Percentiles rank a stretch among this genome's conserved stretches.
phyloP scores from a whole-genome alignment of 2,113 vertebrate species.

The Bubalus kerabau region DNA sequence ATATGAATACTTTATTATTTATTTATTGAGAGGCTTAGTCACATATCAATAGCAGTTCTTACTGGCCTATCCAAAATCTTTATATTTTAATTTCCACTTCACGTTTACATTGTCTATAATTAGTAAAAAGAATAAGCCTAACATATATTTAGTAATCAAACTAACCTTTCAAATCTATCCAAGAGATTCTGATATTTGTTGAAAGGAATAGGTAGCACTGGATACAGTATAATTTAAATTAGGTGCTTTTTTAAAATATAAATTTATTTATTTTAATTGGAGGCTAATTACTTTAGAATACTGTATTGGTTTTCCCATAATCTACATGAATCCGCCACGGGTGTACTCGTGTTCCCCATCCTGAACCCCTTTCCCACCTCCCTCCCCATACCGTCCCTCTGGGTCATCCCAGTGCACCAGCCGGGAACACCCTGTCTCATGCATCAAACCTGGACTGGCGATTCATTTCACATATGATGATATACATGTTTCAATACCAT shows the following conservation, averaged over 20 bases:
- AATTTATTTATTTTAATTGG: too few relatives aligned
- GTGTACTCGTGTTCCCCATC: too few relatives aligned
- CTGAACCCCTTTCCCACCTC: too few relatives aligned
- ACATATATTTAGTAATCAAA: neutral
- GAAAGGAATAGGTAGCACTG: neutral
- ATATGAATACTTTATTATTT: neutral
- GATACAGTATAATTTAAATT: conserved; percentile 6
- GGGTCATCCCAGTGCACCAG: too few relatives aligned
- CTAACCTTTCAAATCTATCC: neutral
- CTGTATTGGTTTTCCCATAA: too few relatives aligned
- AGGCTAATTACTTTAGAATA: too few relatives aligned
- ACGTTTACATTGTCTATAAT: neutral
- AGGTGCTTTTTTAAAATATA: neutral
- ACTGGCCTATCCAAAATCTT: neutral
- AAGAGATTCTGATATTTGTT: neutral
- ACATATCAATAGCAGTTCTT: neutral
- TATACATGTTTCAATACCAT: too few relatives aligned
- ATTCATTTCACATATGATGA: too few relatives aligned
- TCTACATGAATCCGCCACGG: accelerated
- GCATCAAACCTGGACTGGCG: too few relatives aligned
- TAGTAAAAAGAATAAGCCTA: neutral
- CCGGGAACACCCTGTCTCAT: too few relatives aligned
- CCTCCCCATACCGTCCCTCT: too few relatives aligned
- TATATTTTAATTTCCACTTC: neutral
- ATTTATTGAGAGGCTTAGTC: neutral